Conservation (phyloP, 2,113 vertebrate genomes). For the Misgurnus anguillicaudatus region DNA sequence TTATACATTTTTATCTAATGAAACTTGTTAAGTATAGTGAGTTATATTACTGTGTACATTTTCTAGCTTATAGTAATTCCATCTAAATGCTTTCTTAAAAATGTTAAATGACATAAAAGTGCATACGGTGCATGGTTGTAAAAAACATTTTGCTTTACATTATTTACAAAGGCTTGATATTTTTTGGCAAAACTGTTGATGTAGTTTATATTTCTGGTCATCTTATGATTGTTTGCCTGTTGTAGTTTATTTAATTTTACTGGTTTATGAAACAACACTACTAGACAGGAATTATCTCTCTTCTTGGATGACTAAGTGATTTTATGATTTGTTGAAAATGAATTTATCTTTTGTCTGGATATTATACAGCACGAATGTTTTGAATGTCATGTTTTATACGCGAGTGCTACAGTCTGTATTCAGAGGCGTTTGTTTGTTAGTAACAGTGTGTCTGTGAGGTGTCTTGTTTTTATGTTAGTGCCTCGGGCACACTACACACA, state of each 20-base stretch:
- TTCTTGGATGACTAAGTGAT: neutral
- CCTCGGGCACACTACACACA: neutral
- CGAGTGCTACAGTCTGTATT: neutral
- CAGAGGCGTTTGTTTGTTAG: constrained; percentile 18
- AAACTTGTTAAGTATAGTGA: neutral
- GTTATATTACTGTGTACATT: neutral
- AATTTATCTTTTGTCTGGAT: neutral
- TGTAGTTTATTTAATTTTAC: too few relatives aligned
- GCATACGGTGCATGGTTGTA: neutral
- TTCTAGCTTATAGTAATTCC: neutral
- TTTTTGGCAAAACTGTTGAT: too few relatives aligned
- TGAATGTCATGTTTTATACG: neutral
- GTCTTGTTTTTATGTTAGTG: constrained; percentile 19
- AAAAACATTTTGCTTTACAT: neutral
- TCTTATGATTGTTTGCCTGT: too few relatives aligned
- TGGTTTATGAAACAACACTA: neutral
- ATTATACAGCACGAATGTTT: neutral
- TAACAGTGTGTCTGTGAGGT: constrained; percentile 22
- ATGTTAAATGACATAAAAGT: neutral
- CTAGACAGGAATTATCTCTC: neutral
- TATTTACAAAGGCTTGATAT: neutral
- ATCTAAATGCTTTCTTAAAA: neutral
- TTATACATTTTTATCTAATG: too few relatives aligned
- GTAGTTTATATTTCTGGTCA: too few relatives aligned
- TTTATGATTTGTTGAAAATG: neutral